Evolutionary conservation across 2,113 vertebrate genomes (phyloP).

Genomic region (Neopipo cinnamomea): DNA sequence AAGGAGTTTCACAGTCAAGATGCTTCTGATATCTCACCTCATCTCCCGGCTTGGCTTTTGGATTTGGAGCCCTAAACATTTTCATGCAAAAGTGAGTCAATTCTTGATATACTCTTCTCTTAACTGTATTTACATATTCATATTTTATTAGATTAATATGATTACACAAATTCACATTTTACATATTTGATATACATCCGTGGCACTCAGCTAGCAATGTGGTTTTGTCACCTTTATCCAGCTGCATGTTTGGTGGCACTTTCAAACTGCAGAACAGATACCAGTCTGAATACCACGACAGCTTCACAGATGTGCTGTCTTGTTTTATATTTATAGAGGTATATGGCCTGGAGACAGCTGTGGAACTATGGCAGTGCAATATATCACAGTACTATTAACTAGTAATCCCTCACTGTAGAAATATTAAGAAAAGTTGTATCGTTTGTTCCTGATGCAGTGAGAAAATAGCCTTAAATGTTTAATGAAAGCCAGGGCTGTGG

Average conservation of each 20-base stretch:
- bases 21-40: neutral
- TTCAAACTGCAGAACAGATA: neutral
- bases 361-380: neutral
- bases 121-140: neutral
- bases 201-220: neutral
- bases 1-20: neutral
- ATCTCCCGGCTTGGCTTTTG: neutral
- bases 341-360: neutral
- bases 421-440: neutral
- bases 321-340: neutral
- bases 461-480: neutral
- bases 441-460: neutral
- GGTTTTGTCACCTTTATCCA: neutral
- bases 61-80: neutral
- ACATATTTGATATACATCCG: neutral
- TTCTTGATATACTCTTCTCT: neutral
- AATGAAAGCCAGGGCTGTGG: neutral
- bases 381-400: neutral
- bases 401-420: neutral
- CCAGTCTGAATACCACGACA: neutral
- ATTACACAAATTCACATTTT: neutral
- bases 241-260: neutral
- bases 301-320: neutral
- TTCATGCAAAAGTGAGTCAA: neutral
- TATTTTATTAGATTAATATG: neutral